Evolutionary conservation across 1,140 invertebrate genomes (phyloP), one percentile per base, ranked within the genome.

Genomic region (Drosophila paulistorum): DNA sequence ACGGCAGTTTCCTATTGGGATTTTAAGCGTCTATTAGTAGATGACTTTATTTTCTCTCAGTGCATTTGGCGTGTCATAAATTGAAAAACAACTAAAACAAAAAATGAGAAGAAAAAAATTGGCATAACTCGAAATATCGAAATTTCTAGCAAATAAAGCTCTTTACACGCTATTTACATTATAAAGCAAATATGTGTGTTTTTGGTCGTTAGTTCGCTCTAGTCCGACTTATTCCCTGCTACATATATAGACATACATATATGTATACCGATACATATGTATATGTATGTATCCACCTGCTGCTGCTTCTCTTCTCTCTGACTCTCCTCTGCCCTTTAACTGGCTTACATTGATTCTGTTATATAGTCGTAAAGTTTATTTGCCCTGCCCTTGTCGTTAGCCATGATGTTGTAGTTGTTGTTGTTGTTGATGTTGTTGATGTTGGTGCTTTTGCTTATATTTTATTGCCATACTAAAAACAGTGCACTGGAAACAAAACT

Each of bases 361-460:
- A 86, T 87, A 82, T 82, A 76, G 79, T 86, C 82, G 82, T 86
- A 86, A 86, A 82, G 82, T 86, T 86, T 86, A 86, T 86, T 86
- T 87, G 82, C 79, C 79, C 71, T 86, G 79, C 82, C 83, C 82
- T 86, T 87, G 78, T 74, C 58, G 39, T 58, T 48, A 17, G 45
- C 45, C 45, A 48, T 67, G 66, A 63, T 60, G 42, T 73, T 30
- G 30, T 57, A 7, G 62, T 51, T 55, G 61, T 41, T 39, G 62
- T 48, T 64, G 62, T 65, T 65, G 67, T 65, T 58, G 39, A 14
- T 63, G n/a, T n/a, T n/a, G n/a, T n/a, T n/a, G 3, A 26, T 26
- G 39, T 33, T 63, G 41, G 13, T 64, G 17, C 55, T 71, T 72
- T 70, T 86, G 74, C 66, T 70, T 70, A 54, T 71, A 62, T 79